phyloP scores from a whole-genome alignment of 2,113 vertebrate species.

The Protobothrops flavoviridis region DNA sequence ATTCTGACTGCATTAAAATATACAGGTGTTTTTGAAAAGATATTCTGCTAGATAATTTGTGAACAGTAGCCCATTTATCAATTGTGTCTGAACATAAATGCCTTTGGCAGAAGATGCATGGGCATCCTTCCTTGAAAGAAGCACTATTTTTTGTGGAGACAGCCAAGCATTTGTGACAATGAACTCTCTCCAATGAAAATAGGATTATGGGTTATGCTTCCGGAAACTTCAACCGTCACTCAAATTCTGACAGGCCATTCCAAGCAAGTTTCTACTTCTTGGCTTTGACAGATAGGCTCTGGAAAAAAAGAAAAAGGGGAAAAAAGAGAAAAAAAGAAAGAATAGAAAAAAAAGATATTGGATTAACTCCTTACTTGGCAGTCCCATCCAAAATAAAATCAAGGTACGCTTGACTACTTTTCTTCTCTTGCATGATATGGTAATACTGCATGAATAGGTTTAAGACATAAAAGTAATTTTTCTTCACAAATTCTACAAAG shows the following conservation, averaged over 20 bases:
- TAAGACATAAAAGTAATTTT: not conserved
- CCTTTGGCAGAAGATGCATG: conserved; percentile 22
- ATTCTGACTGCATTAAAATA: conserved; percentile 54
- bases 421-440: not conserved
- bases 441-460: not conserved
- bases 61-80: conserved; percentile 58
- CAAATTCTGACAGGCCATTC: conserved; percentile 59
- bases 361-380: not conserved
- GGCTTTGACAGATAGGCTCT: conserved; percentile 34
- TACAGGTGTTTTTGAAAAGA: conserved; percentile 62
- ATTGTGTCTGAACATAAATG: conserved; percentile 38
- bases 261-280: conserved; percentile 56
- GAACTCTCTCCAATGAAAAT: conserved; percentile 58
- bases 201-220: conserved; percentile 59
- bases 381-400: not conserved
- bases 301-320: not conserved
- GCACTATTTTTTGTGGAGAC: conserved; percentile 30
- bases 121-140: conserved; percentile 44
- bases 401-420: not conserved
- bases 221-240: conserved; percentile 59
- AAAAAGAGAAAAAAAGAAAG: not conserved
- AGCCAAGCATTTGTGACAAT: conserved; percentile 43
- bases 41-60: conserved; percentile 63
- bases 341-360: not conserved
- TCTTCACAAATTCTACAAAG: not conserved